Evolutionary conservation across 1,140 invertebrate species (phyloP), one percentile per base, ranked within the genome.

Genomic region (Drosophila bocqueti): DNA sequence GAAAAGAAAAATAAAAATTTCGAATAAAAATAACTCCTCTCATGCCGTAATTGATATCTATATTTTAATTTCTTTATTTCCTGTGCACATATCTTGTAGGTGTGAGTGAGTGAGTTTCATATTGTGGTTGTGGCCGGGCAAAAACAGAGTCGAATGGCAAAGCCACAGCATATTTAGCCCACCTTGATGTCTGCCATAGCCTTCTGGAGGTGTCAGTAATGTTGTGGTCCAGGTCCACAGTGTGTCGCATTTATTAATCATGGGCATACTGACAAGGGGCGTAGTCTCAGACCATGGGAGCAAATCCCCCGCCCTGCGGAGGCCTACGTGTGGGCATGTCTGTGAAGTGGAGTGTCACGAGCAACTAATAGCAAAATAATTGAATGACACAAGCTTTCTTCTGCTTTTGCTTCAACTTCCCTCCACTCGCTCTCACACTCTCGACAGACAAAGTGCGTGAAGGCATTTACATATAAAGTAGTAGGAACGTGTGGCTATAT

Each of bases 181-280:
- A 77, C 78, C 69, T 73, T 52, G 46, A 60, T 57, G 82, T 13
- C 29, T 34, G 15, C 46, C 16, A 16, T 49, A 34, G 81, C 46
- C 65, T 67, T 66, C 58, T 76, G 46, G 61, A 81, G 84, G 84
- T 89, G 84, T 87, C 84, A 69, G 81, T 78, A 84, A 87, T 89
- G 84, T 72, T 87, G 84, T 66, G 84, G 84, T 87, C 84, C 79
- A 80, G 84, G 68, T 87, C 80, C 79, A 80, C 64, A 58, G 38
- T 77, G 63, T 61, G 75, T 78, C 76, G 76, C 84, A 84, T 89
- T 83, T 87, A 83, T 89, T 89, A 83, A 87, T 89, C 84, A 89
- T 87, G 81, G 77, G 38, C 60, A 40, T 52, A 55, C 49, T 55
- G 81, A 54, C 61, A 72, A 45, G 42, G 15, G 55, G 13, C 52